Conservation (phyloP, 2,888 invertebrate genomes). For the Harpalus rubripes region DNA sequence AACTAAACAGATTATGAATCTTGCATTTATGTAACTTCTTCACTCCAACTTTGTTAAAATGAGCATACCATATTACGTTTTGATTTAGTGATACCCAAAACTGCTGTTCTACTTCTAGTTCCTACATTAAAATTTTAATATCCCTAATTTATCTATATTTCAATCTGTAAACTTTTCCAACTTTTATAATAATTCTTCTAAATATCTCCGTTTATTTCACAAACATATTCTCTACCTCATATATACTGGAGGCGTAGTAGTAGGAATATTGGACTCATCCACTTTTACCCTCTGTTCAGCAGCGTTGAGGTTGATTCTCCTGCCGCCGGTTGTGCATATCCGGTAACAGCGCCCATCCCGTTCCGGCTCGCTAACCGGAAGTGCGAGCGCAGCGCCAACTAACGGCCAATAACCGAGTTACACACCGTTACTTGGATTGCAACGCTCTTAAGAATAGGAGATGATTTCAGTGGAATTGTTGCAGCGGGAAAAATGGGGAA, state of each 20-base stretch:
- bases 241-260: conserved; percentile 55
- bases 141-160: too few relatives aligned
- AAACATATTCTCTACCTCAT: background rate
- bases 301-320: conserved; percentile 13
- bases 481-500: too few relatives aligned
- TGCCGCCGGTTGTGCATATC: conserved; percentile 60
- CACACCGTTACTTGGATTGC: background rate
- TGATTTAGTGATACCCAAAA: too few relatives aligned
- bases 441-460: too few relatives aligned
- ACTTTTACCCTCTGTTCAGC: conserved; percentile 23
- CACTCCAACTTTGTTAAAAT: background rate
- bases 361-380: conserved; percentile 47
- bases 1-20: too few relatives aligned
- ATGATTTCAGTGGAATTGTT: too few relatives aligned
- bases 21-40: too few relatives aligned
- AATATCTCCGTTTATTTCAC: too few relatives aligned
- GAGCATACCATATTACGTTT: background rate
- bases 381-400: conserved; percentile 25
- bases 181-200: too few relatives aligned
- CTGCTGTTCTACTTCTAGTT: too few relatives aligned
- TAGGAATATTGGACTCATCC: conserved; percentile 40
- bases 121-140: too few relatives aligned
- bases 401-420: conserved; percentile 54
- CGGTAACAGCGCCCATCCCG: conserved; percentile 47
- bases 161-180: too few relatives aligned